phyloP scores from a whole-genome alignment of 1,140 invertebrate species.

The Chelonus insularis region DNA sequence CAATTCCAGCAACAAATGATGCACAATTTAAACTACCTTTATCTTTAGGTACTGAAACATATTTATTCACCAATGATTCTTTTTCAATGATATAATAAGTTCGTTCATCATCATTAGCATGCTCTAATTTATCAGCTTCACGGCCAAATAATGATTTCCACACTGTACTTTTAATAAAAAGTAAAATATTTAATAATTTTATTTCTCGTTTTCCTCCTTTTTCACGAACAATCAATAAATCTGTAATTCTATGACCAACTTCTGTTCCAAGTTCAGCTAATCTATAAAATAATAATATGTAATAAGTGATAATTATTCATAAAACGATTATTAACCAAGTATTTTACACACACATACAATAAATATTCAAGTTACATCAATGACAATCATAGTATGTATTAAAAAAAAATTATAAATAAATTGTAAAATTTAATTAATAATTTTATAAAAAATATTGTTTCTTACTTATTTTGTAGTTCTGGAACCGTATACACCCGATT shows the following conservation, averaged over 20 bases:
- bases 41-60: constrained; percentile 97
- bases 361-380: too few relatives aligned
- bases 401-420: too few relatives aligned
- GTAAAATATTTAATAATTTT: constrained; percentile 90
- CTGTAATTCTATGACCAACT: constrained; percentile 91
- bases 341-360: too few relatives aligned
- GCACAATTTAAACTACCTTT: constrained; percentile 97
- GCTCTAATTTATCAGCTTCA: constrained; percentile 98
- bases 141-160: constrained; percentile 98
- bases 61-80: constrained; percentile 95
- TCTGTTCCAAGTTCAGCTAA: constrained; percentile 91
- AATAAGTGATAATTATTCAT: too few relatives aligned
- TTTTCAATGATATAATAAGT: constrained; percentile 99
- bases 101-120: constrained; percentile 96
- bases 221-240: constrained; percentile 91
- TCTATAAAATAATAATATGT: too few relatives aligned
- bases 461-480: constrained; percentile 90
- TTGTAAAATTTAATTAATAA: constrained; percentile 10
- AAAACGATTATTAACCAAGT: too few relatives aligned
- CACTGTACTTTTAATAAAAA: constrained; percentile 94
- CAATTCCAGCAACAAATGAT: constrained; percentile 96
- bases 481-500: constrained; percentile 93
- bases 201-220: constrained; percentile 93
- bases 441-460: constrained; percentile 23
- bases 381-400: too few relatives aligned